Conservation (phyloP, 2,113 vertebrate genomes). For the Pygoscelis antarcticus region DNA sequence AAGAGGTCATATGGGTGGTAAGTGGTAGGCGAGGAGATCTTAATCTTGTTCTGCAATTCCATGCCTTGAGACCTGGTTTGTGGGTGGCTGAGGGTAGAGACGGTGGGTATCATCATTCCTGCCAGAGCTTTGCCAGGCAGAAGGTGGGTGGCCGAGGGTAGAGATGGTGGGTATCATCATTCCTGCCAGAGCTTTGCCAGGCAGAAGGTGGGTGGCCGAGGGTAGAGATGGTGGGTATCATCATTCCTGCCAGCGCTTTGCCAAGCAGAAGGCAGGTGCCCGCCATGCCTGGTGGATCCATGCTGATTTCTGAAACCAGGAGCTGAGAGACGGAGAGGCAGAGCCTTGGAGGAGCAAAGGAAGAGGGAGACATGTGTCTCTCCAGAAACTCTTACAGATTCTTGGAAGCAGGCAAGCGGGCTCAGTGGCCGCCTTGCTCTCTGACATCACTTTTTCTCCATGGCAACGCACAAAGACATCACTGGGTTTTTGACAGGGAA, state of each 20-base stretch:
- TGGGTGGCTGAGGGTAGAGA: background rate
- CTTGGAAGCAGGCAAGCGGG: background rate
- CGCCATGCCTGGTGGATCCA: background rate
- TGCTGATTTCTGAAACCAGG: background rate
- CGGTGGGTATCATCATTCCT: background rate
- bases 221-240: background rate
- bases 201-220: background rate
- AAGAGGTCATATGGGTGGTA: background rate
- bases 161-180: background rate
- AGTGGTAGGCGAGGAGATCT: background rate
- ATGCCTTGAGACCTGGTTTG: background rate
- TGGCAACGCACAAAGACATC: background rate
- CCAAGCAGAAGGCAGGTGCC: background rate
- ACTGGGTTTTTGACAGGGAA: background rate
- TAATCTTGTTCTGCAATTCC: background rate
- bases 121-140: background rate
- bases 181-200: background rate
- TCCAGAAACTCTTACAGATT: background rate
- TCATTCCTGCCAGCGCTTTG: background rate
- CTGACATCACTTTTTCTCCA: constrained; percentile 29
- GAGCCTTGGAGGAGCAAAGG: background rate
- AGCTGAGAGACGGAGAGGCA: background rate
- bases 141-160: background rate
- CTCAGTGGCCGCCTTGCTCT: background rate
- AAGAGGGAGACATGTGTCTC: background rate